phyloP scores from a whole-genome alignment of 2,113 vertebrate genomes.

The Syngnathoides biaculeatus region DNA sequence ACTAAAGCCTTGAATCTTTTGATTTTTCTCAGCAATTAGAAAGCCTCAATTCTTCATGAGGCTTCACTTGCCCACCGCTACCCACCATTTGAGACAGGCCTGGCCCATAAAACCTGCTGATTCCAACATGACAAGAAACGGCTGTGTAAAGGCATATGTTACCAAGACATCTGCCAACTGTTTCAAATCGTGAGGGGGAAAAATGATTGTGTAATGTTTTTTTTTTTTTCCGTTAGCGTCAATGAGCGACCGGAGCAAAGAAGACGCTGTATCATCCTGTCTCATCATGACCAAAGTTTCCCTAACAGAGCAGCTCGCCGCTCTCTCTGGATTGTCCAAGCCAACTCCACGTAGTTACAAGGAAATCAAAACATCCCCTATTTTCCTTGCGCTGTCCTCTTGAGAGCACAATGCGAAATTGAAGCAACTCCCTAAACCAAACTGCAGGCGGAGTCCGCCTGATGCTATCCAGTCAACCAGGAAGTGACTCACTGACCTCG shows the following conservation, averaged over 20 bases:
- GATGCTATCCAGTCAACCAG: conserved; percentile 49
- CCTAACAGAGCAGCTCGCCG: conserved; percentile 31
- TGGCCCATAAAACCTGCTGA: no score
- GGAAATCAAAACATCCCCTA: conserved; percentile 1
- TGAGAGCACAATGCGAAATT: conserved; percentile 10
- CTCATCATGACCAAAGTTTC: conserved; percentile 39
- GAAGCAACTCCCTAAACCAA: conserved; percentile 39
- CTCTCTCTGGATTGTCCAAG: conserved; percentile 10
- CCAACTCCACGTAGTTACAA: not conserved
- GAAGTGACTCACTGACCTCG: conserved; percentile 52
- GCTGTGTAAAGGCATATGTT: not conserved
- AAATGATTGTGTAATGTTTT: not conserved
- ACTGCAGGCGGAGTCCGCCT: conserved; percentile 48
- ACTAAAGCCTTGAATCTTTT: no score
- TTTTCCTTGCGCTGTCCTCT: not conserved
- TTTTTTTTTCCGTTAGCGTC: conserved; percentile 35
- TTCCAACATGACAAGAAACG: no score
- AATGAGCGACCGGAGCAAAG: conserved; percentile 40
- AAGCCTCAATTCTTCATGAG: no score
- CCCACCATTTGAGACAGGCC: no score
- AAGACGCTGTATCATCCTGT: conserved; percentile 54
- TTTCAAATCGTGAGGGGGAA: not conserved
- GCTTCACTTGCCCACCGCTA: no score
- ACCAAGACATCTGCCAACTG: no score
- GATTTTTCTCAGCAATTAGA: no score